Conservation (phyloP, 2,888 invertebrate genomes). For the Subacronicta megacephala region DNA sequence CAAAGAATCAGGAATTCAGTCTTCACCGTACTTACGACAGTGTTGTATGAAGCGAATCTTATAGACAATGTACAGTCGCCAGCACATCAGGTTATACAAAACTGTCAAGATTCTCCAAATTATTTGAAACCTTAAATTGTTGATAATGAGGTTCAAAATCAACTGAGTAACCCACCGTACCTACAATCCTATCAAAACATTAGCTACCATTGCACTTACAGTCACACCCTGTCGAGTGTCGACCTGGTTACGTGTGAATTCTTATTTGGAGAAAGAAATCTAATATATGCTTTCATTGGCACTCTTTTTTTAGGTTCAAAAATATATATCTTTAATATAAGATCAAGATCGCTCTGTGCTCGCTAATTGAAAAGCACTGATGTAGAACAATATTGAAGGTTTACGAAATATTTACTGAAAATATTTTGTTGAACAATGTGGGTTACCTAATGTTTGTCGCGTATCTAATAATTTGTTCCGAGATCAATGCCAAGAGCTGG, state of each 20-base stretch:
- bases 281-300: constrained; percentile 51
- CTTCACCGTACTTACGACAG: neutral
- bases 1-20: neutral
- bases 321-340: constrained; percentile 15
- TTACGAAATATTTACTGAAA: constrained; percentile 9
- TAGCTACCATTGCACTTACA: constrained; percentile 46
- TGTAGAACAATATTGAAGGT: constrained; percentile 5
- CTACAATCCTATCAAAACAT: constrained; percentile 30
- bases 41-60: constrained; percentile 17
- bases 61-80: constrained; percentile 47
- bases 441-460: too few relatives aligned
- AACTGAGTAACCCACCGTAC: too few relatives aligned
- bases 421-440: neutral
- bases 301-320: constrained; percentile 20
- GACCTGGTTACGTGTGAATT: constrained; percentile 38
- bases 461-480: too few relatives aligned
- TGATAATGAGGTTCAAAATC: too few relatives aligned
- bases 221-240: constrained; percentile 14
- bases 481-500: too few relatives aligned
- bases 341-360: constrained; percentile 18
- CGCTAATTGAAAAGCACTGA: constrained; percentile 10
- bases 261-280: constrained; percentile 42
- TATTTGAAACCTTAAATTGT: too few relatives aligned
- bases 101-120: too few relatives aligned
- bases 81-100: too few relatives aligned